Evolutionary conservation across 1,140 invertebrate species (phyloP).

Genomic region (Ceratitis capitata): DNA sequence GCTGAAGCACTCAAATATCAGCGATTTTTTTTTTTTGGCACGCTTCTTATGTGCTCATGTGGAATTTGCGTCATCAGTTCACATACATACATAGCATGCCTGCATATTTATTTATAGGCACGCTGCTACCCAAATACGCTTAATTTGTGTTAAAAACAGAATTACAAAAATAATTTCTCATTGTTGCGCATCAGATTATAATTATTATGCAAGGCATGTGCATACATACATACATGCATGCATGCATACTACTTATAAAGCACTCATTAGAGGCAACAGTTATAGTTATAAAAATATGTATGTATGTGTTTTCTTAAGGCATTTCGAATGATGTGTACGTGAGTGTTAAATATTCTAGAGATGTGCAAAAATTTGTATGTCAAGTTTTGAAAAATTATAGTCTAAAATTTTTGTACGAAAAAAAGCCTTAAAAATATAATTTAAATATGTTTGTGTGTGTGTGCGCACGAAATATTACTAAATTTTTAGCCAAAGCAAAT

Average conservation of each 20-base stretch:
- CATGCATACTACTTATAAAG: not conserved
- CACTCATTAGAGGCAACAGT: not conserved
- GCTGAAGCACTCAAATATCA: too few species aligned
- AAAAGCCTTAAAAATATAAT: not conserved
- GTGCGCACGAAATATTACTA: not conserved
- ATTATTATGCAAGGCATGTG: not conserved
- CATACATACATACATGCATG: too few species aligned
- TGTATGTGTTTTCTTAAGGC: too few species aligned
- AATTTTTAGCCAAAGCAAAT: not conserved
- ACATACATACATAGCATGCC: not conserved
- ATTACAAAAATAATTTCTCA: not conserved
- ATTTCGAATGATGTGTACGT: not conserved
- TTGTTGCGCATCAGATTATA: not conserved
- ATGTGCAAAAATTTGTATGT: not conserved
- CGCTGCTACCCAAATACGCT: not conserved
- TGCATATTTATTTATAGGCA: not conserved
- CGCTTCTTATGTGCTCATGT: not conserved
- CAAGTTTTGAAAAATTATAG: not conserved
- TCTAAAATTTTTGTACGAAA: not conserved
- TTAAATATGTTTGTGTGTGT: not conserved
- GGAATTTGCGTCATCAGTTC: not conserved
- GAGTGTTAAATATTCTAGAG: not conserved
- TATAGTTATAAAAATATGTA: not conserved
- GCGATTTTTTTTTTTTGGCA: not conserved
- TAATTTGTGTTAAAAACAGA: not conserved